phyloP scores from a whole-genome alignment of 2,888 invertebrate genomes.

The Eupeodes luniger region DNA sequence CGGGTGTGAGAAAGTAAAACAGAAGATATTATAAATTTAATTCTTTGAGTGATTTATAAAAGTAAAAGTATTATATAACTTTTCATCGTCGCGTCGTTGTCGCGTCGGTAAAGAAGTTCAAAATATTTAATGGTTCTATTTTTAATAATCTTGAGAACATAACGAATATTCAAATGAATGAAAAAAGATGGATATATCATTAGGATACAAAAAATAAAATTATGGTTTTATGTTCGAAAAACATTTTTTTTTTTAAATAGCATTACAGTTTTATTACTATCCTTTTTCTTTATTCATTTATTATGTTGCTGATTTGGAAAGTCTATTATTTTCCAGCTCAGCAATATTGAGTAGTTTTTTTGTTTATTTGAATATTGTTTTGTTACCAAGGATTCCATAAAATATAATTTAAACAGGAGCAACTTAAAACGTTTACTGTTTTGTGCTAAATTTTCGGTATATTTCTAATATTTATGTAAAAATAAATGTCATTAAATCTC shows the following conservation, averaged over 20 bases:
- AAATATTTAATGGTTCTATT: conserved; percentile 31
- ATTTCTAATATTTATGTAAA: background rate
- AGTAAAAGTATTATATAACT: conserved; percentile 4
- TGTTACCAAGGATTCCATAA: background rate
- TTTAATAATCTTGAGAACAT: conserved; percentile 8
- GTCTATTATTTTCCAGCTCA: background rate
- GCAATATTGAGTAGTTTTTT: background rate
- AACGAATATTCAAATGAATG: background rate
- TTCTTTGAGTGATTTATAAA: conserved; percentile 27
- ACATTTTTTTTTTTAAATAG: background rate
- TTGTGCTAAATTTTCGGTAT: background rate
- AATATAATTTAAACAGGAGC: background rate
- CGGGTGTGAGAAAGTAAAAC: conserved; percentile 27
- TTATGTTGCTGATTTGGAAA: background rate
- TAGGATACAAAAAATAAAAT: conserved; percentile 3
- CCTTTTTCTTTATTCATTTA: background rate
- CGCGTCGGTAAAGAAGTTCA: background rate
- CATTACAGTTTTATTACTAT: background rate
- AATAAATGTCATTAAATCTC: background rate
- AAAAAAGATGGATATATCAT: background rate
- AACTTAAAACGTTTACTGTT: background rate
- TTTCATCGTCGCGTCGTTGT: background rate
- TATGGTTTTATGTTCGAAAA: conserved; percentile 2
- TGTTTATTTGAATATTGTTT: background rate
- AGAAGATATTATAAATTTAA: conserved; percentile 18